Evolutionary conservation across 2,888 invertebrate species (phyloP).

Genomic region (Epistrophe eligans): DNA sequence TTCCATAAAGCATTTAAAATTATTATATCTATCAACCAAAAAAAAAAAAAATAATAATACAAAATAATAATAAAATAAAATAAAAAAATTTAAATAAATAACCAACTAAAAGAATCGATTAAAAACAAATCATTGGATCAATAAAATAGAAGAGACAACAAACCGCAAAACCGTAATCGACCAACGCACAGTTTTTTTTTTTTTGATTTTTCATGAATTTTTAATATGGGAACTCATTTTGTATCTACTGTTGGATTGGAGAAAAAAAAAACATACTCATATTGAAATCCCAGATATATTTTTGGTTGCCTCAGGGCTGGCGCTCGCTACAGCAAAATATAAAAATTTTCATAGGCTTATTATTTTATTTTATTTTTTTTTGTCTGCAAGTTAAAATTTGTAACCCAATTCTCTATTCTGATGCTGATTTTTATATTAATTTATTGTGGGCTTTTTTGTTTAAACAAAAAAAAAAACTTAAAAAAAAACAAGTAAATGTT

Average conservation of each 20-base stretch:
- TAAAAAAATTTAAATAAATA: constrained; percentile 32
- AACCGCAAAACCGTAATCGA: constrained; percentile 9
- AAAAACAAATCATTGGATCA: constrained; percentile 62
- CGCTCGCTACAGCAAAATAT: constrained; percentile 60
- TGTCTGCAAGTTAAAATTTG: constrained; percentile 6
- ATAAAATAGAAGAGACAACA: constrained; percentile 35
- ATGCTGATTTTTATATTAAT: constrained; percentile 29
- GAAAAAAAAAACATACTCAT: background rate
- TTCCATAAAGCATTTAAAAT: constrained; percentile 25
- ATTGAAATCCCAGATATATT: constrained; percentile 11
- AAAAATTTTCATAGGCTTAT: constrained; percentile 34
- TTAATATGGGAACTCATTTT: constrained; percentile 58
- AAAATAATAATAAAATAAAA: constrained; percentile 3
- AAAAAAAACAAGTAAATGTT: constrained; percentile 17
- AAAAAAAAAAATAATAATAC: background rate
- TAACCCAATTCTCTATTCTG: constrained; percentile 31
- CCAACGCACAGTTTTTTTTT: constrained; percentile 36
- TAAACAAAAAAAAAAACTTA: background rate
- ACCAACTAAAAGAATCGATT: constrained; percentile 49
- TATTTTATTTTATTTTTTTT: background rate
- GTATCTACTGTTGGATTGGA: no score
- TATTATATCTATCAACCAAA: constrained; percentile 6
- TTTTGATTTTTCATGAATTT: constrained; percentile 40
- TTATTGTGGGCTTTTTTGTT: constrained; percentile 10
- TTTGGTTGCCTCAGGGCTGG: constrained; percentile 54